Evolutionary conservation across 2,113 vertebrate species (phyloP).

Genomic region (Cettia cetti): DNA sequence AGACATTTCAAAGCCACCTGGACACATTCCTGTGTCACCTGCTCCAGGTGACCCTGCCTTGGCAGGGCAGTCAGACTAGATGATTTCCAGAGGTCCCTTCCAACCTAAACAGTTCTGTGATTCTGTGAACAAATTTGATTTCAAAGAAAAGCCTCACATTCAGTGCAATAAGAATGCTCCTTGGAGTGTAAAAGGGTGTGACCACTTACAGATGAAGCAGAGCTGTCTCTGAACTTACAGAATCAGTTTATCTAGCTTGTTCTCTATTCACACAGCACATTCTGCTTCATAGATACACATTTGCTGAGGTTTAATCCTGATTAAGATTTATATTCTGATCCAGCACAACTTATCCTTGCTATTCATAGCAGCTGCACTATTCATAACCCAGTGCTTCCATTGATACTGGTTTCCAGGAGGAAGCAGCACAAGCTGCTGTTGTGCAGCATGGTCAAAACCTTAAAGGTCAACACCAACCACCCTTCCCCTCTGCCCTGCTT

Average conservation of each 20-base stretch:
- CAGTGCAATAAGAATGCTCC: not conserved
- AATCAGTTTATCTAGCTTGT: not conserved
- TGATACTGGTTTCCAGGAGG: not conserved
- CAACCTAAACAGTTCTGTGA: not conserved
- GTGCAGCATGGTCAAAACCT: not conserved
- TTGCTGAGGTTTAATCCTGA: not conserved
- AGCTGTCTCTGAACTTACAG: not conserved
- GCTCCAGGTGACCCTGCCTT: not conserved
- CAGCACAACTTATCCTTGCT: not conserved
- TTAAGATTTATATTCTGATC: slow-evolving; percentile 13
- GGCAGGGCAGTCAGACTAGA: not conserved
- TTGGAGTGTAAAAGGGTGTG: not conserved
- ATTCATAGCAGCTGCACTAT: not conserved
- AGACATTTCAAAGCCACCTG: not conserved
- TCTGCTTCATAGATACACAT: not conserved
- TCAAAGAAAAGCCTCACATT: not conserved
- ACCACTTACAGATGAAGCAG: not conserved
- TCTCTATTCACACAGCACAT: not conserved
- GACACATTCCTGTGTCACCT: not conserved
- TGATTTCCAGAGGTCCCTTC: not conserved
- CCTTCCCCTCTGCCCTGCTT: not conserved
- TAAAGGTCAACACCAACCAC: not conserved
- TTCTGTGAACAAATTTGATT: not conserved
- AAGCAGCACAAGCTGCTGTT: not conserved
- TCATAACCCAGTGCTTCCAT: not conserved